Base-by-base conservation (phyloP, 2,888 invertebrate genomes). In the Tromatobia lineatoria region DNA sequence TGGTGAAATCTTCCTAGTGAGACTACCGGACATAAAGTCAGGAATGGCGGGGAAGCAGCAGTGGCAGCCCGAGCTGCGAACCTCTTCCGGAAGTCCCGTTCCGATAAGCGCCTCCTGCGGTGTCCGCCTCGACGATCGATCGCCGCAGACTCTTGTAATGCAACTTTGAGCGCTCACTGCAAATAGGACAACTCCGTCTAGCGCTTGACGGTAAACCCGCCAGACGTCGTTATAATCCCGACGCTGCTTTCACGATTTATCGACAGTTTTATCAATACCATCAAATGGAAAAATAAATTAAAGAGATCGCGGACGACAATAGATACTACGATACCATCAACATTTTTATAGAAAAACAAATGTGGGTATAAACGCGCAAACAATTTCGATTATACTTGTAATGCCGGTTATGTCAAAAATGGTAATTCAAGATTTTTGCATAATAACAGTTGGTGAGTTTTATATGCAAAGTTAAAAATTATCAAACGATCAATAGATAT, bases 21-120 rank as follows among this genome's bases (percentile, higher is more conserved):
- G 52, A 79, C 52, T 52, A 52, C n/a, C 47, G 78, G 54, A 29
- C 29, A 18, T 67, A n/a, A 50, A 77, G 77, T 77, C 77, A 42
- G 64, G 64, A 18, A 45, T 42, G 20, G 38, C 66, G 38, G 66
- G 8, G 66, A 13, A 20, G 42, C 42, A 20, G 45, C 66, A 6
- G 42, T 23, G 11, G 18, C 66, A 13, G 66, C 42, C 42, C 7
- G n/a, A 50, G 64, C 29, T 29, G 50, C 23, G 42, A 69, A 69
- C 47, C 52, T 71, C 61, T 64, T 42, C 52, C 69, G 52, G 52
- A 42, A 52, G 42, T 71, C n/a, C 64, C 61, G 15, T 29, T 52
- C 47, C 54, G 64, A 79, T 64, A 79, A 79, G 64, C 70, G 52
- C 1, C 64, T 52, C 1, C 64, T 52, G 50, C 50, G 52, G 70